Percentiles rank a stretch among this genome's conserved stretches.
These are phyloP conservation scores for Apeira syringaria DNA, from an alignment of 2,888 invertebrate genomes.

Conservation along the genomic window DNA sequence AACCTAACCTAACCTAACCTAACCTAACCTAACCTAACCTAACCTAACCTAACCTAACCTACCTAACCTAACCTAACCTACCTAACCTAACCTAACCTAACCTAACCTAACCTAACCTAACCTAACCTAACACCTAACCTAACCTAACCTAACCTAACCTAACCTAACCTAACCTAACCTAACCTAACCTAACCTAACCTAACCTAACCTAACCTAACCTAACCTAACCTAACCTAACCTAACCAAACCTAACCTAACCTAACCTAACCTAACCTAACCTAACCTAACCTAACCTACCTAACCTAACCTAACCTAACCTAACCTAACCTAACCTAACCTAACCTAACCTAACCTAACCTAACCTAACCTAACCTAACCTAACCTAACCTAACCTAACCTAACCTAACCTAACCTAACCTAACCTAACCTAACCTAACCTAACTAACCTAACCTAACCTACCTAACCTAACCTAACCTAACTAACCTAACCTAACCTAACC, in stretches of 20 bases:
- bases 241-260: constrained; percentile 21
- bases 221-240: constrained; percentile 21
- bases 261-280: constrained; percentile 24
- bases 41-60: too few species aligned
- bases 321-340: constrained; percentile 15
- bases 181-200: constrained; percentile 20
- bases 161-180: constrained; percentile 27
- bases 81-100: constrained; percentile 33
- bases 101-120: constrained; percentile 17
- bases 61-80: too few species aligned
- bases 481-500: constrained; percentile 17
- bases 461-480: not conserved
- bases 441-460: too few species aligned
- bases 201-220: constrained; percentile 15
- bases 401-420: constrained; percentile 15
- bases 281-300: too few species aligned
- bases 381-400: constrained; percentile 15
- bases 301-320: too few species aligned
- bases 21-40: constrained; percentile 17
- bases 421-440: constrained; percentile 22
- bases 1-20: constrained; percentile 33
- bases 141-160: constrained; percentile 19
- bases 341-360: constrained; percentile 19
- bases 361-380: constrained; percentile 14
- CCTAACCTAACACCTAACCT: too few species aligned